Evolutionary conservation across 2,888 invertebrate genomes (phyloP).

Genomic region (Pachymerium ferrugineum): DNA sequence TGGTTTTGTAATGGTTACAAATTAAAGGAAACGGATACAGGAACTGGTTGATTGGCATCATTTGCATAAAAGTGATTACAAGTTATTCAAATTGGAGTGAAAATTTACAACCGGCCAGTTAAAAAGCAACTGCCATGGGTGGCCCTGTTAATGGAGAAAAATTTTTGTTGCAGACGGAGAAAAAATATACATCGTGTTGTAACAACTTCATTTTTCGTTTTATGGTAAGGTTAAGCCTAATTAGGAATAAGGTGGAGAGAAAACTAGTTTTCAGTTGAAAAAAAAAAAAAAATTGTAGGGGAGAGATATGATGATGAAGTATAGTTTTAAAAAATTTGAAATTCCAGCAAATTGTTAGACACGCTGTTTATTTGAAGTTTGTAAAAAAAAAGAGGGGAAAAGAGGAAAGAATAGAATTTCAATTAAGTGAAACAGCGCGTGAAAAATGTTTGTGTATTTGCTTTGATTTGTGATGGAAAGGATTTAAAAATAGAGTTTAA

Average conservation of each 20-base stretch:
- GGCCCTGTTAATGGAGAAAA: too few species aligned
- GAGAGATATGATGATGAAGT: not conserved
- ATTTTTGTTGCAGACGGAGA: too few species aligned
- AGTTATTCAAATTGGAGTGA: not conserved
- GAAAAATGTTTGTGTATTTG: not conserved
- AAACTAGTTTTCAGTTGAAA: not conserved
- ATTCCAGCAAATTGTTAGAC: slow-evolving; percentile 10
- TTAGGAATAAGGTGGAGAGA: too few species aligned
- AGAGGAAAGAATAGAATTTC: not conserved
- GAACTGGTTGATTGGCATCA: not conserved
- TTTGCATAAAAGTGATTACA: slow-evolving; percentile 1
- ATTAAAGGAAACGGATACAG: slow-evolving; percentile 10
- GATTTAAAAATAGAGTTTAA: too few species aligned
- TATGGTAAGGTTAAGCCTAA: too few species aligned
- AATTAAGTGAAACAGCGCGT: not conserved
- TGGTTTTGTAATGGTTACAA: not conserved
- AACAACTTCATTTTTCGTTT: too few species aligned
- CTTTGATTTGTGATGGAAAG: too few species aligned
- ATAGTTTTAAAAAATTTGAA: not conserved
- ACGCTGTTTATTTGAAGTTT: slow-evolving; percentile 4
- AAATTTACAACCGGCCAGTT: not conserved
- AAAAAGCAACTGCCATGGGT: not conserved
- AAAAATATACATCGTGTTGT: too few species aligned
- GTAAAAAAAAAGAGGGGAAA: not conserved
- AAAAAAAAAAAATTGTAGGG: not conserved